A percentile compares a stretch with the other conserved stretches of the same genome.
phyloP scores from a whole-genome alignment of 2,113 vertebrate genomes.

The Garra rufa region DNA sequence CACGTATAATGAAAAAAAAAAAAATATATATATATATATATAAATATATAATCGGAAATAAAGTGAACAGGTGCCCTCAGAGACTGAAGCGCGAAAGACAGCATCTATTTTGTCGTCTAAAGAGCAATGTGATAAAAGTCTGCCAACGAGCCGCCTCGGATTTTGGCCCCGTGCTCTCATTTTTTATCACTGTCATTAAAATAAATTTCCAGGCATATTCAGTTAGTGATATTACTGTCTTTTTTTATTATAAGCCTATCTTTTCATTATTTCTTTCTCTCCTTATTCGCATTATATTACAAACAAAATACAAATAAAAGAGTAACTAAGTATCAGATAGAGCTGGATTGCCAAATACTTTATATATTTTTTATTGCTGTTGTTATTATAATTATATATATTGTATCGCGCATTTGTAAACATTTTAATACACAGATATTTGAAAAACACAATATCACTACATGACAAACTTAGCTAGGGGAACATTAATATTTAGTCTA shows the following conservation, averaged over 20 bases:
- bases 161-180: neutral
- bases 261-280: neutral
- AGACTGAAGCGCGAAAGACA: neutral
- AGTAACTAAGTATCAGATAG: neutral
- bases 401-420: neutral
- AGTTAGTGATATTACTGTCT: neutral
- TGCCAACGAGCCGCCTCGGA: neutral
- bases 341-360: neutral
- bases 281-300: neutral
- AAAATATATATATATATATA: too few species aligned
- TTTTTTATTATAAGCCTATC: neutral
- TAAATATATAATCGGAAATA: too few species aligned
- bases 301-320: neutral
- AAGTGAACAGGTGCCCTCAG: neutral
- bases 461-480: neutral
- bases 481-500: neutral
- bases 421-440: neutral
- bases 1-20: neutral
- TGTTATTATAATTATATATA: neutral
- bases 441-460: neutral
- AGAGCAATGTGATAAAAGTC: slow-evolving; percentile 5
- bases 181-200: slow-evolving; percentile 7
- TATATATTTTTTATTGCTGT: neutral
- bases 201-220: neutral
- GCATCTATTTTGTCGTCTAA: slow-evolving; percentile 7